phyloP scores from a whole-genome alignment of 2,888 invertebrate species.

The Saturnia japonica region DNA sequence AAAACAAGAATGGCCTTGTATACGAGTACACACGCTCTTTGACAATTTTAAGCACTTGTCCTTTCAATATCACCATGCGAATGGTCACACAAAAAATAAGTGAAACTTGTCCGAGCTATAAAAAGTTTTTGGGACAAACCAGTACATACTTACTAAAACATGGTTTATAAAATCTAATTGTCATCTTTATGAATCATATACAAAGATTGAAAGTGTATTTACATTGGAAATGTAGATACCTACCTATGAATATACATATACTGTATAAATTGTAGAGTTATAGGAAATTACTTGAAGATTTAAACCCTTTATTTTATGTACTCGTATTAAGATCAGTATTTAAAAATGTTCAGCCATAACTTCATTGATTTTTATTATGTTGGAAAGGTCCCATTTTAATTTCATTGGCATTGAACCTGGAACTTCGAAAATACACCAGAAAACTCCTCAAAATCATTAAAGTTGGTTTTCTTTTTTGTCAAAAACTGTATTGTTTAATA shows the following conservation, averaged over 20 bases:
- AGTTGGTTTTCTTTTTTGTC: too few relatives aligned
- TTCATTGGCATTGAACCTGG: too few relatives aligned
- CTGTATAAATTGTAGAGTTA: background rate
- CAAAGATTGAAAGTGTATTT: background rate
- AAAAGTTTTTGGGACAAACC: background rate
- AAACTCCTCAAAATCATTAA: too few relatives aligned
- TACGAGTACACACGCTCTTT: background rate
- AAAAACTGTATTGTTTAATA: too few relatives aligned
- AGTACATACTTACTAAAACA: background rate
- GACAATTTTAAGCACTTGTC: background rate
- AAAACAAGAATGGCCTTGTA: background rate
- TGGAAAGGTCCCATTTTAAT: too few relatives aligned
- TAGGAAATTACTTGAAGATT: background rate
- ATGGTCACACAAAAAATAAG: background rate
- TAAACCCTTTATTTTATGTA: too few relatives aligned
- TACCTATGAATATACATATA: background rate
- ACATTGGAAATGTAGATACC: too few relatives aligned
- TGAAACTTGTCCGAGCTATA: background rate
- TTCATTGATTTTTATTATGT: too few relatives aligned
- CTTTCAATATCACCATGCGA: background rate
- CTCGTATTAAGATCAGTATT: too few relatives aligned
- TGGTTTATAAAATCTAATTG: background rate
- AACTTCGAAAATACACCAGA: too few relatives aligned
- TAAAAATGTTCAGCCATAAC: too few relatives aligned
- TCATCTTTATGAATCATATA: background rate